Evolutionary conservation across 1,140 invertebrate species (phyloP).

Genomic region (Nylanderia fulva): DNA sequence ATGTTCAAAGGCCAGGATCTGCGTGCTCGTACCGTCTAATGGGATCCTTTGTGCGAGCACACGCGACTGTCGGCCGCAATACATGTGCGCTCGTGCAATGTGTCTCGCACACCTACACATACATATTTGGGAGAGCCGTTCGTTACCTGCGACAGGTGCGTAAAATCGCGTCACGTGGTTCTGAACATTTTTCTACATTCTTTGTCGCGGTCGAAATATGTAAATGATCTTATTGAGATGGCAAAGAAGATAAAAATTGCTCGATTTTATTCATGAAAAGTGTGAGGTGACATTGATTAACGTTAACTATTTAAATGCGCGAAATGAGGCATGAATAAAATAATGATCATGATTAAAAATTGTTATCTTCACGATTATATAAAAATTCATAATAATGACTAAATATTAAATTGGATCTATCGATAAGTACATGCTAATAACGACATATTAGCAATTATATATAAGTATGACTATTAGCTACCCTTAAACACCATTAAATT

Average conservation of each 20-base stretch:
- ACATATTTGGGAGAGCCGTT: background rate
- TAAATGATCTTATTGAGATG: background rate
- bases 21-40: constrained; percentile 75
- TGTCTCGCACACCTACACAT: constrained; percentile 13
- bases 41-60: constrained; percentile 77
- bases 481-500: background rate
- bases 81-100: constrained; percentile 45
- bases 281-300: too few relatives aligned
- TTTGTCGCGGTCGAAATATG: background rate
- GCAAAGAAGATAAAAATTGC: background rate
- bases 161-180: constrained; percentile 25
- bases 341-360: too few relatives aligned
- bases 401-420: background rate
- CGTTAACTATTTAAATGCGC: too few relatives aligned
- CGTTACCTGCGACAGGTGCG: constrained; percentile 44
- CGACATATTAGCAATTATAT: background rate
- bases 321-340: too few relatives aligned
- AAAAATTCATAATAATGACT: too few relatives aligned
- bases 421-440: background rate
- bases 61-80: constrained; percentile 73
- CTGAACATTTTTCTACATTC: background rate
- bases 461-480: background rate
- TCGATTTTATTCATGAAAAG: background rate
- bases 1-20: constrained; percentile 71
- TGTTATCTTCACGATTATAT: too few relatives aligned